Conservation (phyloP, 2,113 vertebrate genomes). For the Misgurnus mizolepis region DNA sequence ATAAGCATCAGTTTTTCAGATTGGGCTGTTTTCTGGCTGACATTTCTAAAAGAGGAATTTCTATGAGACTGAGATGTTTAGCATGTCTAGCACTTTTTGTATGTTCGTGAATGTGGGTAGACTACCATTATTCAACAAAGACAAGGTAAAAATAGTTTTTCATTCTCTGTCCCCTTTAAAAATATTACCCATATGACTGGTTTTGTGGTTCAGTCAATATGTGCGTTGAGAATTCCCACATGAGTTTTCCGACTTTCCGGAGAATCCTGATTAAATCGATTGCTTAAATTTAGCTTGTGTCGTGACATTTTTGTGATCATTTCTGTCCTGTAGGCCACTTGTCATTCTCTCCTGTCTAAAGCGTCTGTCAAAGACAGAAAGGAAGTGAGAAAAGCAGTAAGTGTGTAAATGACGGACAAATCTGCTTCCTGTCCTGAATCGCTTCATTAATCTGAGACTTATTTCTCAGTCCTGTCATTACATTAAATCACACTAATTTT, state of each 20-base stretch:
- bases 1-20: no score
- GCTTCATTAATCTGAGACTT: conserved; percentile 35
- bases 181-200: no score
- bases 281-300: conserved; percentile 70
- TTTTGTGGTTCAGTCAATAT: not conserved
- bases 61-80: no score
- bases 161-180: no score
- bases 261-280: no score
- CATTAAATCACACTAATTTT: conserved; percentile 43
- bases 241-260: no score
- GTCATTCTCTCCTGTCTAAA: conserved; percentile 99
- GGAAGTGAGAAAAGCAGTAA: conserved; percentile 99
- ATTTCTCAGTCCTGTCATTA: conserved; percentile 34
- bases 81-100: no score
- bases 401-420: conserved; percentile 76
- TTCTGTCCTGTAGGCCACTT: conserved; percentile 99
- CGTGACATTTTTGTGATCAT: conserved; percentile 99
- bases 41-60: no score
- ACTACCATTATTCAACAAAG: no score
- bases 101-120: no score
- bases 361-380: conserved; percentile 99
- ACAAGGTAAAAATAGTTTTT: no score
- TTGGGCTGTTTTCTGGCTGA: no score
- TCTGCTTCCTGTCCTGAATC: conserved; percentile 21
- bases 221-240: not conserved